phyloP scores from a whole-genome alignment of 1,140 invertebrate genomes.

The Drosophila ananassae region DNA sequence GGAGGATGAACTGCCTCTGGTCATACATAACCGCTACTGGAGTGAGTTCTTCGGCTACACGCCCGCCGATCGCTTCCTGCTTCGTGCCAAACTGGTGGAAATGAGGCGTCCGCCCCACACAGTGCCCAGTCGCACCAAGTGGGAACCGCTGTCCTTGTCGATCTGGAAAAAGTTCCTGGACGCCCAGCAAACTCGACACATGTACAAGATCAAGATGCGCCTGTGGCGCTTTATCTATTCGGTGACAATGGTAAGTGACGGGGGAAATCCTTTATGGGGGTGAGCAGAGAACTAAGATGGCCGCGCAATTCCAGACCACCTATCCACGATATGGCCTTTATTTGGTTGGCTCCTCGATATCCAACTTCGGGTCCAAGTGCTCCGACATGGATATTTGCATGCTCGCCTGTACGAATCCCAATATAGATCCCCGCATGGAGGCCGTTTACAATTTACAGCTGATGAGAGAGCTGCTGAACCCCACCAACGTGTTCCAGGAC shows the following conservation, averaged over 20 bases:
- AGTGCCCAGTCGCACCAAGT: slow-evolving; percentile 77
- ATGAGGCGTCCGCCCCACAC: slow-evolving; percentile 73
- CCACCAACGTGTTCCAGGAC: slow-evolving; percentile 86
- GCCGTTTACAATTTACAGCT: slow-evolving; percentile 72
- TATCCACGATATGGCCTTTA: slow-evolving; percentile 93
- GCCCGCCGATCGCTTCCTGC: slow-evolving; percentile 85
- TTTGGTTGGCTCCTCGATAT: slow-evolving; percentile 98
- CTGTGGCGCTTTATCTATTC: slow-evolving; percentile 91
- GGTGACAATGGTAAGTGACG: slow-evolving; percentile 88
- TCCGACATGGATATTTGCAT: slow-evolving; percentile 99
- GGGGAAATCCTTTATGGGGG: background rate
- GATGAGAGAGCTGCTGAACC: slow-evolving; percentile 63
- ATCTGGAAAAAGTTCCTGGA: slow-evolving; percentile 92
- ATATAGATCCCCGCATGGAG: slow-evolving; percentile 75
- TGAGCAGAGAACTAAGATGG: background rate
- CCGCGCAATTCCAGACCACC: slow-evolving; percentile 84
- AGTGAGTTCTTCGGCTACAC: slow-evolving; percentile 75
- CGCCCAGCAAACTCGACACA: slow-evolving; percentile 91
- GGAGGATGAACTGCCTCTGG: slow-evolving; percentile 34
- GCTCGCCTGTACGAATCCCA: slow-evolving; percentile 88
- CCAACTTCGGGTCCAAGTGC: slow-evolving; percentile 94
- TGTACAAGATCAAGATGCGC: slow-evolving; percentile 92
- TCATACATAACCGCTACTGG: slow-evolving; percentile 60
- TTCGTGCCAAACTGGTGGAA: slow-evolving; percentile 84
- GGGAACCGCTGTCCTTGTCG: slow-evolving; percentile 88